Percentiles rank a stretch among this genome's conserved stretches.
These are phyloP conservation scores for Leptinotarsa haldemani DNA, from an alignment of 2,888 invertebrate genomes.

Conservation along the genomic window DNA sequence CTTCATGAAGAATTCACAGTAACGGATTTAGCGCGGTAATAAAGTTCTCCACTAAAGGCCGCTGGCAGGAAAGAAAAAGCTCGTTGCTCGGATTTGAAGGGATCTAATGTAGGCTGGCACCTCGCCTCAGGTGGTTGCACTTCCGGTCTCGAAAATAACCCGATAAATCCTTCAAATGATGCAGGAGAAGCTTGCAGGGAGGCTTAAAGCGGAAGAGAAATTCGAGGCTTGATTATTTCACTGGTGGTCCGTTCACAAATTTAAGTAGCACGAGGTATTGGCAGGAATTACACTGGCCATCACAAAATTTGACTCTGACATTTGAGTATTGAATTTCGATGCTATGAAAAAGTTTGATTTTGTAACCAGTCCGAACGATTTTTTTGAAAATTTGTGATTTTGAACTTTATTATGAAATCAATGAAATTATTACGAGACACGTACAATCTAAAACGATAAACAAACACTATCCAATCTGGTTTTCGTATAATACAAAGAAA, in stretches of 20 bases:
- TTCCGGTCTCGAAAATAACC: slow-evolving; percentile 16
- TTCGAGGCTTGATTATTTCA: not conserved
- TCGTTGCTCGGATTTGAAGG: slow-evolving; percentile 3
- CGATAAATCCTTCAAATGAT: slow-evolving; percentile 6
- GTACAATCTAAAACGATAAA: too few relatives aligned
- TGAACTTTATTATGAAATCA: too few relatives aligned
- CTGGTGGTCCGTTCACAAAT: not conserved
- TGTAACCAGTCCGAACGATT: too few relatives aligned
- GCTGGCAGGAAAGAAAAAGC: slow-evolving; percentile 1
- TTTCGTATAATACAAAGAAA: too few relatives aligned
- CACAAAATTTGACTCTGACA: too few relatives aligned
- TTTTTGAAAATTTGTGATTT: too few relatives aligned
- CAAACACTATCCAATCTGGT: too few relatives aligned
- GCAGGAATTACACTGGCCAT: too few relatives aligned
- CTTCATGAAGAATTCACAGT: slow-evolving; percentile 18
- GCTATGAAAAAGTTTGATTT: too few relatives aligned
- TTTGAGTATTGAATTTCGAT: too few relatives aligned
- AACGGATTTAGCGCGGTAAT: slow-evolving; percentile 19
- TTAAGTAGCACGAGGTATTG: too few relatives aligned
- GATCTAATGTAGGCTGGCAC: slow-evolving; percentile 12
- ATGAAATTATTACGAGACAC: too few relatives aligned
- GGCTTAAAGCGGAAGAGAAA: not conserved
- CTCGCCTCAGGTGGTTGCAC: slow-evolving; percentile 20
- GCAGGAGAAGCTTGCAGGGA: slow-evolving; percentile 5
- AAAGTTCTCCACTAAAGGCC: slow-evolving; percentile 1